Conservation (phyloP, 2,113 vertebrate genomes). For the Lota lota region DNA sequence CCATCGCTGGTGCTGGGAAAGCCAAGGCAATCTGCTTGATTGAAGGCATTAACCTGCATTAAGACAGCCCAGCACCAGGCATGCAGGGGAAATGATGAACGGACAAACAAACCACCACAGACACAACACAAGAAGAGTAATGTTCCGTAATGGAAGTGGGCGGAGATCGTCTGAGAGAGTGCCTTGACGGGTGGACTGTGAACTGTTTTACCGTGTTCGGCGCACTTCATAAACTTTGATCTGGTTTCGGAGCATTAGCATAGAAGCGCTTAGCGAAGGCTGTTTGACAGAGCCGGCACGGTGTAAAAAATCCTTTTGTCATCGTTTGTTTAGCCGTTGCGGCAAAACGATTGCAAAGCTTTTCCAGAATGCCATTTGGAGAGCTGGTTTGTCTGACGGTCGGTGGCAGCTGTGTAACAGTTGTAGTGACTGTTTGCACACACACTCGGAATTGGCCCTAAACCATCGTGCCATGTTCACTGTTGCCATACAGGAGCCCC, state of each 20-base stretch:
- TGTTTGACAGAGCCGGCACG: conserved; percentile 31
- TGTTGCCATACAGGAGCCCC: too few relatives aligned
- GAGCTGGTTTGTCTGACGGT: conserved; percentile 19
- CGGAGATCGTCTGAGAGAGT: conserved; percentile 23
- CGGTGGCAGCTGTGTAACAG: conserved; percentile 28
- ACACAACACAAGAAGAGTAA: conserved; percentile 22
- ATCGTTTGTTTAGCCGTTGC: conserved; percentile 28
- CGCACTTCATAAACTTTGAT: conserved; percentile 28
- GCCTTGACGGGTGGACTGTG: too few relatives aligned
- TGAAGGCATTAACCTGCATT: conserved; percentile 59
- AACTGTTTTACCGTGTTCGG: too few relatives aligned
- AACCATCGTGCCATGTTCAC: too few relatives aligned
- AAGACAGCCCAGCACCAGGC: conserved; percentile 40
- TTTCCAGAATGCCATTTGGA: conserved; percentile 28
- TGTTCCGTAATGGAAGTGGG: conserved; percentile 46
- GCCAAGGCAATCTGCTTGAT: conserved; percentile 70
- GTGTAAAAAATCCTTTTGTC: conserved; percentile 38
- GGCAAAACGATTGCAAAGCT: conserved; percentile 24
- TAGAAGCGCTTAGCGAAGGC: conserved; percentile 13
- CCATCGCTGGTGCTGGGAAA: conserved; percentile 33
- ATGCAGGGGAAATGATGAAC: conserved; percentile 47
- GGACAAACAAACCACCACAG: background rate
- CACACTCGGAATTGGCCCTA: too few relatives aligned
- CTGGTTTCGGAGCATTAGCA: conserved; percentile 33
- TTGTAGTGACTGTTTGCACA: conserved; percentile 24